Evolutionary conservation across 2,797 vertebrate genomes (phyloP).

Genomic region (Periophthalmus magnuspinnatus): DNA sequence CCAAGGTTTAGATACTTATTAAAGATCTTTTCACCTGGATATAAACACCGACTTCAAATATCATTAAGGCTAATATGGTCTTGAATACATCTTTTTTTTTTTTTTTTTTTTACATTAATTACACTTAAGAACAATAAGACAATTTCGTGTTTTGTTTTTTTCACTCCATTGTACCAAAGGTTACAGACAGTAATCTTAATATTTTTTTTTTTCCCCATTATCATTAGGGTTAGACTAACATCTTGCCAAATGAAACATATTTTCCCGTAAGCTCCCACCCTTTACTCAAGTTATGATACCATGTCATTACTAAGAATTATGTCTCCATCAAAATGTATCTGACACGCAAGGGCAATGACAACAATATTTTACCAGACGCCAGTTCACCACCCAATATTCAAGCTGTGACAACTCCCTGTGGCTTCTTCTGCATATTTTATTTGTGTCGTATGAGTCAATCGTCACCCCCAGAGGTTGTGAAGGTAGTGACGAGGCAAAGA

Average conservation of each 20-base stretch:
- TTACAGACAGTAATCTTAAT: not conserved
- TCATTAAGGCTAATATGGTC: too few relatives aligned
- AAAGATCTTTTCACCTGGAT: not conserved
- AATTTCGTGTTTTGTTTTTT: not conserved
- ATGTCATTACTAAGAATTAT: conserved; percentile 18
- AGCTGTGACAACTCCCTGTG: conserved; percentile 28
- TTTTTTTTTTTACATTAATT: too few relatives aligned
- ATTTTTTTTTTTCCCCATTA: not conserved
- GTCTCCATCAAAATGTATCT: conserved; percentile 17
- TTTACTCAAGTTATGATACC: not conserved
- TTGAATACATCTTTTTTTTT: too few relatives aligned
- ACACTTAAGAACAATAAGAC: too few relatives aligned
- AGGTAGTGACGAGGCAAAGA: conserved; percentile 24
- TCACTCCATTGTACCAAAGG: not conserved
- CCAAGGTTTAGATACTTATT: not conserved
- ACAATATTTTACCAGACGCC: conserved; percentile 48
- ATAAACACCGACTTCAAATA: too few relatives aligned
- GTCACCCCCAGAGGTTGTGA: conserved; percentile 44
- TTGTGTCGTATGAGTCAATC: conserved; percentile 38
- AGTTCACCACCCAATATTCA: conserved; percentile 36
- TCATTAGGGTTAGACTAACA: not conserved
- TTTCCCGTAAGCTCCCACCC: conserved; percentile 3
- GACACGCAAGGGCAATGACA: conserved; percentile 25
- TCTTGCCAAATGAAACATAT: conserved; percentile 17
- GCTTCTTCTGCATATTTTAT: conserved; percentile 42